Evolutionary conservation across 2,888 invertebrate species (phyloP).

Genomic region (Eilema caniola): DNA sequence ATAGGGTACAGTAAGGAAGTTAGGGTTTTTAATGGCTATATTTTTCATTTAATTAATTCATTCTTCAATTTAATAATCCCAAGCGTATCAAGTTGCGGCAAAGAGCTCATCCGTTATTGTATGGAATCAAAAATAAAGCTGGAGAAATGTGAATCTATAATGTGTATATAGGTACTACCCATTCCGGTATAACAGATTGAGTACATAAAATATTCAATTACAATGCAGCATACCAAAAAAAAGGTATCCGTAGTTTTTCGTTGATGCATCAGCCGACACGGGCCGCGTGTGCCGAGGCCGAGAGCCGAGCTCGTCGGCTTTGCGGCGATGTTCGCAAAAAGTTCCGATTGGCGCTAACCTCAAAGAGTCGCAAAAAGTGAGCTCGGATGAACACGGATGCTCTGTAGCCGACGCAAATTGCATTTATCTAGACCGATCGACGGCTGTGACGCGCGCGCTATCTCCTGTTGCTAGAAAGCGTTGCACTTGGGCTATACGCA

Average conservation of each 20-base stretch:
- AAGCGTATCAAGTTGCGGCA: too few relatives aligned
- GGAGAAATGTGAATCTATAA: too few relatives aligned
- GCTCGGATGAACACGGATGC: constrained; percentile 9
- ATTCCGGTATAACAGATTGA: too few relatives aligned
- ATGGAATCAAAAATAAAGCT: too few relatives aligned
- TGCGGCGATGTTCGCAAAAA: constrained; percentile 28
- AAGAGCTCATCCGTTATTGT: too few relatives aligned
- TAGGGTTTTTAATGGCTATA: too few relatives aligned
- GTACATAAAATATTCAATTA: background rate
- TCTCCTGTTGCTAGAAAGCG: background rate
- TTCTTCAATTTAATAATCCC: too few relatives aligned
- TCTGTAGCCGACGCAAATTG: constrained; percentile 31
- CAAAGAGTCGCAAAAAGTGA: constrained; percentile 41
- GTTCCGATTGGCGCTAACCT: constrained; percentile 35
- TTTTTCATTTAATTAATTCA: too few relatives aligned
- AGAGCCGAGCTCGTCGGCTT: background rate
- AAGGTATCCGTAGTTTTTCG: background rate
- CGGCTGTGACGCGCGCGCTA: background rate
- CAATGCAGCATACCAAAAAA: background rate
- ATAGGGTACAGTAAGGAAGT: too few relatives aligned
- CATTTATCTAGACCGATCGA: constrained; percentile 31
- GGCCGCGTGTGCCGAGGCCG: background rate
- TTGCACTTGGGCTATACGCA: too few relatives aligned
- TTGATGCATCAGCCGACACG: background rate
- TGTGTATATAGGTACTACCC: too few relatives aligned